These are phyloP conservation scores for Agrypnia vestita DNA, from an alignment of 1,140 invertebrate species.

Conservation along the genomic window DNA sequence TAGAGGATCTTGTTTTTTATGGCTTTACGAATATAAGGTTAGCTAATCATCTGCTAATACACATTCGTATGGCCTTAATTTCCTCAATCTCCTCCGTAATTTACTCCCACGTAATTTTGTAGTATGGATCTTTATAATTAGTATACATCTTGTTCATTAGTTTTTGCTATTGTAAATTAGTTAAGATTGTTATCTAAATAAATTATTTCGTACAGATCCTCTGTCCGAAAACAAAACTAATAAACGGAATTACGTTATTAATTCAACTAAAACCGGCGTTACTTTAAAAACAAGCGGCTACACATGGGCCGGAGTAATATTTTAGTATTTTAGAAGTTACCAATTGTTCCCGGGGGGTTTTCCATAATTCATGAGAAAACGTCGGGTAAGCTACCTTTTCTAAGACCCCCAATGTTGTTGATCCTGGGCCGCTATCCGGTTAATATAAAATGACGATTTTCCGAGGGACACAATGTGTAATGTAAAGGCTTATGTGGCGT, in stretches of 20 bases:
- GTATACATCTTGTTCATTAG: too few relatives aligned
- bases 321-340: slow-evolving; percentile 38
- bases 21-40: too few relatives aligned
- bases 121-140: too few relatives aligned
- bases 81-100: too few relatives aligned
- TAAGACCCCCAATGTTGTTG: slow-evolving; percentile 33
- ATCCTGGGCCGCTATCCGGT: slow-evolving; percentile 26
- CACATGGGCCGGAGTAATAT: slow-evolving; percentile 37
- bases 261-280: slow-evolving; percentile 28
- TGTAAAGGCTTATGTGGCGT: slow-evolving; percentile 30
- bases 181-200: too few relatives aligned
- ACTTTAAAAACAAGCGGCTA: slow-evolving; percentile 32
- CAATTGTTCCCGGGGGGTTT: slow-evolving; percentile 30
- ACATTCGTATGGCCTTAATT: too few relatives aligned
- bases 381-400: slow-evolving; percentile 43
- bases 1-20: too few relatives aligned
- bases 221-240: not conserved
- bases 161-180: too few relatives aligned
- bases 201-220: not conserved
- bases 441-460: slow-evolving; percentile 47
- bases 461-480: slow-evolving; percentile 27
- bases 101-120: too few relatives aligned
- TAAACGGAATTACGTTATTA: slow-evolving; percentile 5
- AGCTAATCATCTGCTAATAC: too few relatives aligned
- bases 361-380: slow-evolving; percentile 46